phyloP scores from a whole-genome alignment of 2,113 vertebrate genomes.

The Ptilorrhoa leucosticta region DNA sequence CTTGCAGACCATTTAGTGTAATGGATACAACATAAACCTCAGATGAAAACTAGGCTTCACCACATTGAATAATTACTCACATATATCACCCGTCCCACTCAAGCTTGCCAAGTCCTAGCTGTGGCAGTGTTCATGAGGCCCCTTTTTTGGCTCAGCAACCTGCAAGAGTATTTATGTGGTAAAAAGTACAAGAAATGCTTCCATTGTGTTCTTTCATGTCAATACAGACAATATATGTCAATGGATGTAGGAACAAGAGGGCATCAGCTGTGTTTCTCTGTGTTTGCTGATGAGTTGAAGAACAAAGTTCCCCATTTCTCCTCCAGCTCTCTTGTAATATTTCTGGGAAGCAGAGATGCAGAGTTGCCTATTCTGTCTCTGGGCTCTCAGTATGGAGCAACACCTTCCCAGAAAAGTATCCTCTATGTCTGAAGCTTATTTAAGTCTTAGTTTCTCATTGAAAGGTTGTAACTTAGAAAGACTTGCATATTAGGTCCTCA shows the following conservation, averaged over 20 bases:
- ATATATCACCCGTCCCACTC: background rate
- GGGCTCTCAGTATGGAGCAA: background rate
- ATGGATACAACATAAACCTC: background rate
- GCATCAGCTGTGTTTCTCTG: background rate
- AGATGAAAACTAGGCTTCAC: conserved; percentile 13
- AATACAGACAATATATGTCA: background rate
- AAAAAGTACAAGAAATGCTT: background rate
- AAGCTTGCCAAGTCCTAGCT: background rate
- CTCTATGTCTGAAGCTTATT: background rate
- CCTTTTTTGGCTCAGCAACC: background rate
- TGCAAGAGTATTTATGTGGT: background rate
- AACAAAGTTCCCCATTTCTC: background rate
- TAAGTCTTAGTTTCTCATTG: background rate
- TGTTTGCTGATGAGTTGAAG: background rate
- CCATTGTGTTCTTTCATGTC: background rate
- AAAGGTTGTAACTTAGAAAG: background rate
- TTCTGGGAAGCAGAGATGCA: background rate
- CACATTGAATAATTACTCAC: background rate
- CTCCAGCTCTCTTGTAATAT: background rate
- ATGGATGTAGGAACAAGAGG: background rate
- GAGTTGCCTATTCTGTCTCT: background rate
- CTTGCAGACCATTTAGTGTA: background rate
- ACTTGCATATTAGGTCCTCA: background rate
- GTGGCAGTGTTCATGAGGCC: background rate
- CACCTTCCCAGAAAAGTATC: background rate